Conservation (phyloP, 2,888 invertebrate genomes). For the Anticlea derivata region DNA sequence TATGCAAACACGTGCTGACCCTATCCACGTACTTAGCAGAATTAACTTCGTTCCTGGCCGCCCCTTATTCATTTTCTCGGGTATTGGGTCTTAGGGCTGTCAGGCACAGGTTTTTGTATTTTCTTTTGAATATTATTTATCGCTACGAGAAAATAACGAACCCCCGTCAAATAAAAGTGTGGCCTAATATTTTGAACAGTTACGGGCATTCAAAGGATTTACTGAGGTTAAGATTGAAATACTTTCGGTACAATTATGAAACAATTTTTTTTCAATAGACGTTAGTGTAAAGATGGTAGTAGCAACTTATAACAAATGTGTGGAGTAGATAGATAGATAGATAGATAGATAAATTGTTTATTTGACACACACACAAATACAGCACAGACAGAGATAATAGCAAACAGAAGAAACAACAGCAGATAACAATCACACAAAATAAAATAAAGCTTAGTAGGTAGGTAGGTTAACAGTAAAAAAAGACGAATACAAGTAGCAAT, state of each 20-base stretch:
- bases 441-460: too few species aligned
- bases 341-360: too few species aligned
- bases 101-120: constrained; percentile 24
- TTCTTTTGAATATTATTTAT: constrained; percentile 25
- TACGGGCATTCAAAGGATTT: neutral
- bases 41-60: constrained; percentile 54
- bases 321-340: too few species aligned
- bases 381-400: too few species aligned
- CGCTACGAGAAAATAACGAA: constrained; percentile 15
- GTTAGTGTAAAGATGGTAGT: too few species aligned
- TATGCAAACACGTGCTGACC: constrained; percentile 7
- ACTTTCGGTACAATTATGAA: neutral
- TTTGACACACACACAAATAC: too few species aligned
- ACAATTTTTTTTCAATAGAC: too few species aligned
- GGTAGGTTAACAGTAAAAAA: too few species aligned
- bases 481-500: too few species aligned
- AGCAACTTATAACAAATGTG: too few species aligned
- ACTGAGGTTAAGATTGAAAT: neutral
- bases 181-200: constrained; percentile 2
- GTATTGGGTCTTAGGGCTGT: constrained; percentile 50
- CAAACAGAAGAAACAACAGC: too few species aligned
- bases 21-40: constrained; percentile 49
- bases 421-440: too few species aligned
- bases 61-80: constrained; percentile 56
- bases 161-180: constrained; percentile 10